A percentile compares a stretch with the other conserved stretches of the same genome.
Evolutionary conservation across 2,888 invertebrate genomes (phyloP).

Genomic region (Meiosimyza platycephala): DNA sequence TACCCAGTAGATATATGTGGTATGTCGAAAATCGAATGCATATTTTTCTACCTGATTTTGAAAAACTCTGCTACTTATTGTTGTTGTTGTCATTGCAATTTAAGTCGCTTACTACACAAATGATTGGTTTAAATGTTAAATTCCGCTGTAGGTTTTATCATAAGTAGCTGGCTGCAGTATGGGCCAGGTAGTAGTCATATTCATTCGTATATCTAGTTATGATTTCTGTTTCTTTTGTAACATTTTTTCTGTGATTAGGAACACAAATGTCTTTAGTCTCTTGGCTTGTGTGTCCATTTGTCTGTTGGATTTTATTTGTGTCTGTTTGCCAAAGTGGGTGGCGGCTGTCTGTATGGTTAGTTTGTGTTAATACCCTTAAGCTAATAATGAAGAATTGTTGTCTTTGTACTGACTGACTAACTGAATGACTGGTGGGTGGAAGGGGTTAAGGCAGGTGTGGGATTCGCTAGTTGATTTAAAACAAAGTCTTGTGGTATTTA

Average conservation of each 20-base stretch:
- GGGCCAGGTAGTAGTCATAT: not conserved
- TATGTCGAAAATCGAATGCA: slow-evolving; percentile 13
- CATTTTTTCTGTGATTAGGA: slow-evolving; percentile 32
- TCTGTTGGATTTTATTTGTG: not conserved
- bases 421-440: not conserved
- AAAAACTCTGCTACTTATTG: not conserved
- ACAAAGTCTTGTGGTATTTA: too few relatives aligned
- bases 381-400: slow-evolving; percentile 14
- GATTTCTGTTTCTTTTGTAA: slow-evolving; percentile 29
- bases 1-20: too few relatives aligned
- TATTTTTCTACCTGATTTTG: slow-evolving; percentile 7
- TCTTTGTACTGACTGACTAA: not conserved
- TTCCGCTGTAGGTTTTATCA: too few relatives aligned
- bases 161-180: too few relatives aligned
- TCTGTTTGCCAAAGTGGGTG: slow-evolving; percentile 10
- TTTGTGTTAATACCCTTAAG: slow-evolving; percentile 21
- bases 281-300: not conserved
- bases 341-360: slow-evolving; percentile 1
- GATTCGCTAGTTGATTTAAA: too few relatives aligned
- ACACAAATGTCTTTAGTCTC: slow-evolving; percentile 20
- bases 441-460: not conserved
- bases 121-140: slow-evolving; percentile 21
- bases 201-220: slow-evolving; percentile 10
- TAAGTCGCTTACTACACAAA: slow-evolving; percentile 28
- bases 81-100: slow-evolving; percentile 6